Conservation (phyloP, 1,140 invertebrate genomes). For the Colletes gigas region DNA sequence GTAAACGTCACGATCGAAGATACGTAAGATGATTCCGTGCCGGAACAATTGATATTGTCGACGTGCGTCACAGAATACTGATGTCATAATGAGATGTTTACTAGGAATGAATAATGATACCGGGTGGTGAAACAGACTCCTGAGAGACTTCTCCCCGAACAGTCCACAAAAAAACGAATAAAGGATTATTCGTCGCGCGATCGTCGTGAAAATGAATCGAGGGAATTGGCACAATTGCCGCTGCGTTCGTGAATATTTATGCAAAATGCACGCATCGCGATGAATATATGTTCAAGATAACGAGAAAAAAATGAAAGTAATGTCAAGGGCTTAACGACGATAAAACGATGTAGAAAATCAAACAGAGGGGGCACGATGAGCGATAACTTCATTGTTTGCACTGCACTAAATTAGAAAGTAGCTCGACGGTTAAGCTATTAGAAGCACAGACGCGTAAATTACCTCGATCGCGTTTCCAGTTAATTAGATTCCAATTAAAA, state of each 20-base stretch:
- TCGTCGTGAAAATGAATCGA: neutral
- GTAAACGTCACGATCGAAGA: neutral
- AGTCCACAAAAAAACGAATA: neutral
- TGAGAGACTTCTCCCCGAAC: neutral
- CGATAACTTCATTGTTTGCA: neutral
- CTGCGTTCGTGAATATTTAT: no score
- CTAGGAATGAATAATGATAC: neutral
- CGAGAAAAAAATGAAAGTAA: neutral
- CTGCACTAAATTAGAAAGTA: slow-evolving; percentile 4
- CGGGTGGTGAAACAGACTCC: neutral
- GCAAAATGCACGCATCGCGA: neutral
- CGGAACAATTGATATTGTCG: neutral
- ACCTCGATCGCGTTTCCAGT: slow-evolving; percentile 10
- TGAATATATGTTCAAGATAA: neutral
- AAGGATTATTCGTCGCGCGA: neutral
- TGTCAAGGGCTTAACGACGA: neutral
- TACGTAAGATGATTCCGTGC: neutral
- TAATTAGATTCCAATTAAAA: slow-evolving; percentile 11
- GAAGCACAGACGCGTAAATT: neutral
- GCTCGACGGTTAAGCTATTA: neutral
- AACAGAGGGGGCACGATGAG: neutral
- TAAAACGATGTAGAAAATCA: neutral
- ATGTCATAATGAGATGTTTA: neutral
- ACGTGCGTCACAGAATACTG: no score
- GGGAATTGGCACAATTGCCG: neutral